phyloP scores from a whole-genome alignment of 1,140 invertebrate genomes.

The Sitodiplosis mosellana region DNA sequence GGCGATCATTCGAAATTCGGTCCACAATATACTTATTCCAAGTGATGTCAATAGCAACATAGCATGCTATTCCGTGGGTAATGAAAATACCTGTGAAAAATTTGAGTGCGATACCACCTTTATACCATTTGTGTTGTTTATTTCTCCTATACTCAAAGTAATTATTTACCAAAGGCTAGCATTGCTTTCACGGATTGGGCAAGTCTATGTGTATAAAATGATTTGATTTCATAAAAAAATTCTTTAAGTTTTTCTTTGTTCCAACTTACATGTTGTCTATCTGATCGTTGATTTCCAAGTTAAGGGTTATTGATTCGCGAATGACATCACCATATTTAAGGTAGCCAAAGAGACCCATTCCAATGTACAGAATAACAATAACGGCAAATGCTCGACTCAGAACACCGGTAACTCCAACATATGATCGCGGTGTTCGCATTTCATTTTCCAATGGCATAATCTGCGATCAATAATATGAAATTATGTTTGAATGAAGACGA shows the following conservation, averaged over 20 bases:
- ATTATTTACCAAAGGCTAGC: constrained; percentile 73
- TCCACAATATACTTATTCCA: constrained; percentile 48
- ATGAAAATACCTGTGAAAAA: constrained; percentile 69
- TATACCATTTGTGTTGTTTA: no score
- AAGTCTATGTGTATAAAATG: constrained; percentile 42
- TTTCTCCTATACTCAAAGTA: no score
- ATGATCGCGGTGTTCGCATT: constrained; percentile 56
- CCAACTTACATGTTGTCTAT: no score
- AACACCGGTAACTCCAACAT: constrained; percentile 50
- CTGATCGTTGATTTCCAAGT: no score
- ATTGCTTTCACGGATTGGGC: constrained; percentile 62
- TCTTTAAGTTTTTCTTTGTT: no score
- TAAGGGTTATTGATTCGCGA: no score
- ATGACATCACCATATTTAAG: constrained; percentile 41
- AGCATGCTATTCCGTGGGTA: constrained; percentile 65
- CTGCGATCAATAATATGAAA: no score
- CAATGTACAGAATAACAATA: constrained; percentile 49
- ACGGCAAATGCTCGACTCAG: constrained; percentile 56
- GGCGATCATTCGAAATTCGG: constrained; percentile 19
- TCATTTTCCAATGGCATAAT: constrained; percentile 72
- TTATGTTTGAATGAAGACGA: no score
- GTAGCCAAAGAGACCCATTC: constrained; percentile 65
- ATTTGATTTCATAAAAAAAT: no score
- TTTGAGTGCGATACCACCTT: no score
- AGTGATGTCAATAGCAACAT: constrained; percentile 69